Conservation (phyloP, 1,140 invertebrate species). For the Lysiphlebus fabarum region DNA sequence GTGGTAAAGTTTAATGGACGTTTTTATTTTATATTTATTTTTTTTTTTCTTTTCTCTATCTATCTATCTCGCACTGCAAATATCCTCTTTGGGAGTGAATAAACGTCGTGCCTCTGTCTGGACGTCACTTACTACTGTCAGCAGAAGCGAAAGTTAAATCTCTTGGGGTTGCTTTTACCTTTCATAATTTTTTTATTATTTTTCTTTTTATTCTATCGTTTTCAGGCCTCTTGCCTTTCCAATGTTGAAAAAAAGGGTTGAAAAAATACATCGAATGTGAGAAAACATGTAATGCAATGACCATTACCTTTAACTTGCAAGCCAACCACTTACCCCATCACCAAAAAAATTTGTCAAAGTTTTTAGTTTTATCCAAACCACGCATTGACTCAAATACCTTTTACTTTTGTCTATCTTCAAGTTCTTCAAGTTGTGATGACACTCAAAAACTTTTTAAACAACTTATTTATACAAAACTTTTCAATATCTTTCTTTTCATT, state of each 20-base stretch:
- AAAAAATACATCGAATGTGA: conserved; percentile 1
- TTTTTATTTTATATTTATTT: no score
- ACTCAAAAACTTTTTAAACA: conserved; percentile 1
- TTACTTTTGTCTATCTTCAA: conserved; percentile 6
- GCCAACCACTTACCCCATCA: conserved; percentile 21
- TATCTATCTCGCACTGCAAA: conserved; percentile 7
- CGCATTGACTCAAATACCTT: conserved; percentile 6
- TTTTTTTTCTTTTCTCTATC: conserved; percentile 11
- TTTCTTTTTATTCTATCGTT: neutral
- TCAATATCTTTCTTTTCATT: no score
- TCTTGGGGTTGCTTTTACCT: conserved; percentile 20
- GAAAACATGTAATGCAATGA: conserved; percentile 19
- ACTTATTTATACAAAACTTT: neutral
- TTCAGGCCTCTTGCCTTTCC: neutral
- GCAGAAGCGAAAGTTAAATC: conserved; percentile 27
- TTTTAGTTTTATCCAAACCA: conserved; percentile 1
- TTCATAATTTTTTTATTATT: neutral
- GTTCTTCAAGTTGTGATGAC: neutral
- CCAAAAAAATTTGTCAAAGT: conserved; percentile 21
- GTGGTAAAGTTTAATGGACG: conserved; percentile 24
- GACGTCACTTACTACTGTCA: conserved; percentile 31
- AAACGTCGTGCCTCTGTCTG: conserved; percentile 21
- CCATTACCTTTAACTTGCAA: conserved; percentile 26
- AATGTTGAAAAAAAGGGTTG: neutral
- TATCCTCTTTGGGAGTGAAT: conserved; percentile 23